phyloP scores from a whole-genome alignment of 2,113 vertebrate species.

The Onychostoma macrolepis region DNA sequence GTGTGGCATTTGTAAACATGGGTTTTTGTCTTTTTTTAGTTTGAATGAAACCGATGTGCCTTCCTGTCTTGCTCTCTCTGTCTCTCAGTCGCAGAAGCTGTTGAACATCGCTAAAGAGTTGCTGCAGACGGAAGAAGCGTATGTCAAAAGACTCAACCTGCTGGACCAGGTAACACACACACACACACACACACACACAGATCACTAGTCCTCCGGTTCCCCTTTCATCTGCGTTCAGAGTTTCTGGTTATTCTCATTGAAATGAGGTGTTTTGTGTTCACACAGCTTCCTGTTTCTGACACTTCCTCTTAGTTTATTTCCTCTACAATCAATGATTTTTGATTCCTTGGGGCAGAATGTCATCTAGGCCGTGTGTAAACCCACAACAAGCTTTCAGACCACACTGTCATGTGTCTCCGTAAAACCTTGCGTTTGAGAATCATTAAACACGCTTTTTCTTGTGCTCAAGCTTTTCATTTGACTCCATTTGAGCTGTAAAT shows the following conservation, averaged over 20 bases:
- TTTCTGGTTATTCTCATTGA: background rate
- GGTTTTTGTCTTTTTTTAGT: background rate
- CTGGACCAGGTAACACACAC: slow-evolving; percentile 88
- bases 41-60: background rate
- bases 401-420: background rate
- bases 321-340: background rate
- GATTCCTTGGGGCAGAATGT: background rate
- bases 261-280: background rate
- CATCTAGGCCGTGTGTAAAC: background rate
- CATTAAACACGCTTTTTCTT: background rate
- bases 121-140: slow-evolving; percentile 93
- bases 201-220: background rate
- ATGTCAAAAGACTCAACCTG: slow-evolving; percentile 91
- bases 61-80: background rate
- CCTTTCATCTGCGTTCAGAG: background rate
- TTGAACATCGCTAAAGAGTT: slow-evolving; percentile 94
- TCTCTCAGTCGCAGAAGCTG: slow-evolving; percentile 81
- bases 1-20: background rate
- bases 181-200: slow-evolving; percentile 7
- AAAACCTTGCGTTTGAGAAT: background rate
- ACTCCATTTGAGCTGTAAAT: no score
- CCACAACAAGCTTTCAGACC: background rate
- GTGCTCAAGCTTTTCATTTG: no score
- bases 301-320: background rate
- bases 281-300: background rate